Evolutionary conservation across 2,888 invertebrate genomes (phyloP), one percentile per base, ranked within the genome.

Genomic region (Hirtodrosophila cameraria): DNA sequence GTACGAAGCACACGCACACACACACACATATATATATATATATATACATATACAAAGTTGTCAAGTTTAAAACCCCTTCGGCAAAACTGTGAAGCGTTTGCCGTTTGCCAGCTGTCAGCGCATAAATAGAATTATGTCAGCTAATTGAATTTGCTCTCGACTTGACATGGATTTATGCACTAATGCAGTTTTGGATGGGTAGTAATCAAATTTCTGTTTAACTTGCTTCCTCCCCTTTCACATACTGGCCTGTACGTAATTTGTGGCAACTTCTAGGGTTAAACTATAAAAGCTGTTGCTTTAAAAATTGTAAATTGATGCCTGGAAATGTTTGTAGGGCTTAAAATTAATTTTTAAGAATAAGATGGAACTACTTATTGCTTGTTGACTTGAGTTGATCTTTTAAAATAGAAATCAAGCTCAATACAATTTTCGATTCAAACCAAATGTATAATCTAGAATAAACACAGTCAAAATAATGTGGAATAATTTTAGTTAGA

Each of bases 81-180:
- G 60, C 45, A 45, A 63, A 46, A 61, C 63, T 77, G 76, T 73
- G 61, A 25, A 48, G 73, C 68, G 50, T 60, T 43, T 58, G 68
- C 58, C 70, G 55, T 70, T 79, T 79, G 77, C 80, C 80, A 81
- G 72, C 82, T 83, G 80, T 79, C 83, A 83, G 80, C 80, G 71
- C 71, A 74, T 58, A 80, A 80, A 80, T 80, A 66, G 83, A 80
- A 80, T 80, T 80, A 80, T 80, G 83, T 79, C 80, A 74, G 74
- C 80, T 80, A 80, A 80, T 83, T 82, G 76, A 82, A 79, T 85
- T 84, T 74, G 63, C 62, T 59, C 62, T 74, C 74, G 67, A 69
- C 81, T 81, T 78, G 76, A 84, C 76, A 81, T 81, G 75, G 84
- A 78, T 81, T 84, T 84, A 74, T 84, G 84, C 84, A 73, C 68